These are phyloP conservation scores for Heliconius ethilla DNA, from an alignment of 2,888 invertebrate genomes.

Conservation along the genomic window DNA sequence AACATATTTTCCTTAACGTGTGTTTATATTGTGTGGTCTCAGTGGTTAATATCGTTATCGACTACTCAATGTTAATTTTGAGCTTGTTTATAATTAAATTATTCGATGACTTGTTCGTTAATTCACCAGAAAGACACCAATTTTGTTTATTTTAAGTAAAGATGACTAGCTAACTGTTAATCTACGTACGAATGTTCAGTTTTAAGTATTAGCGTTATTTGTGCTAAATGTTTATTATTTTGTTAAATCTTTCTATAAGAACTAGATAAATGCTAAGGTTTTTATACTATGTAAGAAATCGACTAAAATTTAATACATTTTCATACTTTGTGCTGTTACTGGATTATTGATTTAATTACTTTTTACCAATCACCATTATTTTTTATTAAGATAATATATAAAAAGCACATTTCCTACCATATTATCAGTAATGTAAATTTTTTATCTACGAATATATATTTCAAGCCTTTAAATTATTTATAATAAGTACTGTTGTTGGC, in stretches of 20 bases:
- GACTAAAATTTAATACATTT: background rate
- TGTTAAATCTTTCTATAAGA: constrained; percentile 57
- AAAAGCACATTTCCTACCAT: background rate
- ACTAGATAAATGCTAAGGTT: constrained; percentile 66
- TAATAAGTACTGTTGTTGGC: background rate
- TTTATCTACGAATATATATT: constrained; percentile 14
- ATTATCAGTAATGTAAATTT: background rate
- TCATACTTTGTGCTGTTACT: constrained; percentile 28
- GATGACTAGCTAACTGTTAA: constrained; percentile 56
- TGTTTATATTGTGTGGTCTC: constrained; percentile 73
- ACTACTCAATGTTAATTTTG: constrained; percentile 74
- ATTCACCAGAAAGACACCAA: constrained; percentile 75
- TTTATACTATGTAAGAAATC: background rate
- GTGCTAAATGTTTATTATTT: constrained; percentile 47
- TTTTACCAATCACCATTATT: constrained; percentile 70
- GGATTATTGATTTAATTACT: constrained; percentile 33
- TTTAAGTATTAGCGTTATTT: constrained; percentile 68
- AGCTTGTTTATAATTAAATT: constrained; percentile 62
- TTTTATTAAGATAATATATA: background rate
- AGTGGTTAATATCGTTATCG: constrained; percentile 59
- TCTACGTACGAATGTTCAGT: constrained; percentile 51
- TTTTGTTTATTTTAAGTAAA: constrained; percentile 58
- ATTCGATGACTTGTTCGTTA: constrained; percentile 68
- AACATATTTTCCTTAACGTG: constrained; percentile 43
- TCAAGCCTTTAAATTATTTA: constrained; percentile 1